Base-by-base conservation (phyloP, 2,888 invertebrate species). In the Hetaerina titia region DNA sequence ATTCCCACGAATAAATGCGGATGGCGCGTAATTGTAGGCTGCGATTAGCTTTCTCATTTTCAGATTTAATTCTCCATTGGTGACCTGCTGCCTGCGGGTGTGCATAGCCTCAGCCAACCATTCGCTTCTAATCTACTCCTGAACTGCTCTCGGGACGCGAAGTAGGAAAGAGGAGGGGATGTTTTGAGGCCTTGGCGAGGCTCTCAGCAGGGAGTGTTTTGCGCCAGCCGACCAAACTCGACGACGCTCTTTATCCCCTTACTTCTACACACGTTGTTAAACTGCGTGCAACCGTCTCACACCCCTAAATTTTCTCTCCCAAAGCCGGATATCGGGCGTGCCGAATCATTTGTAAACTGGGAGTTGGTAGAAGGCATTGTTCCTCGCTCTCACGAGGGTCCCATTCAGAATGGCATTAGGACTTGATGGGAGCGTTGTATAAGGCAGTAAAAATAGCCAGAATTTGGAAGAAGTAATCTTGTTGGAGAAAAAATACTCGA, bases 291-390 rank as follows among this genome's bases (percentile, higher is more conserved):
- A 57, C 57, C 58, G n/a, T 8, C 74, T 74, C 74, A n/a, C 25
- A 7, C 58, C 9, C 2, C 89, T 9, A 57, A 22, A 19, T 22
- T 7, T 22, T 1, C 58, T 19, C 89, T 89, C 0, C 58, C 89
- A 5, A 22, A 31, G 57, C 58, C 17, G 11, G 58, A 58, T 22
- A 56, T 22, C 89, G 4, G 56, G 57, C 89, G 56, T 58, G 58
- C n/a, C n/a, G 90, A 60, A 90, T 90, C 63, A 63, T 90, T 63
- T 92, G 56, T 69, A 45, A 92, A 19, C 25, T 45, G 57, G 64
- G 92, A 56, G 92, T 22, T 64, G 92, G 45, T 92, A 22, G 69
- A n/a, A 89, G 56, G 25, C 63, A 90, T 90, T 90, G 90, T 90
- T 69, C 64, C 81, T 25, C 45, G 45, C 90, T 45, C 19, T 69